Percentiles rank a stretch among this genome's conserved stretches.
These are phyloP conservation scores for Syngnathus scovelli DNA, from an alignment of 2,113 vertebrate species.

Conservation along the genomic window DNA sequence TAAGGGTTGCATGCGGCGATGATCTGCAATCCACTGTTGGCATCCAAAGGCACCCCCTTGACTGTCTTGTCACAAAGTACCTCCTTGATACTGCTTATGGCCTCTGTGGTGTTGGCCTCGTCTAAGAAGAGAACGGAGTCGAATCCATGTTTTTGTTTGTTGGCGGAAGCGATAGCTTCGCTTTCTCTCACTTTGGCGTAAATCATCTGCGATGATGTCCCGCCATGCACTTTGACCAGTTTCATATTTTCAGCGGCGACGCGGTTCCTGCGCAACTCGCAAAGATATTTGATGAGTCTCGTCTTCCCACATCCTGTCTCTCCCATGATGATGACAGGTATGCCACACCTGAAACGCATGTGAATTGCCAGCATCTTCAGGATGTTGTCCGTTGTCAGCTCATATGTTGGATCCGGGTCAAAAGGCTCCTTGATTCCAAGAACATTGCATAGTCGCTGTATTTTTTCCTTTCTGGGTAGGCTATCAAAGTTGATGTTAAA, in stretches of 20 bases:
- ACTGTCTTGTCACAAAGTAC: constrained; percentile 85
- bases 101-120: constrained; percentile 93
- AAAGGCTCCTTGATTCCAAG: constrained; percentile 77
- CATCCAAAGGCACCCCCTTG: constrained; percentile 69
- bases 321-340: constrained; percentile 95
- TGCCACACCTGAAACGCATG: constrained; percentile 91
- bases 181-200: constrained; percentile 78
- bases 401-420: constrained; percentile 89
- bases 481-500: constrained; percentile 85
- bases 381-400: constrained; percentile 90
- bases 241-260: constrained; percentile 78
- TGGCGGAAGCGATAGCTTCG: constrained; percentile 68
- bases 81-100: constrained; percentile 90
- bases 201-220: constrained; percentile 82
- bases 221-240: constrained; percentile 91
- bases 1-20: constrained; percentile 97
- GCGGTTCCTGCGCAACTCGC: constrained; percentile 71
- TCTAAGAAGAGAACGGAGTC: constrained; percentile 92
- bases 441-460: constrained; percentile 78
- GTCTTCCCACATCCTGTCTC: constrained; percentile 97
- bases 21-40: constrained; percentile 73
- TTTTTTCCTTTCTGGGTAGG: constrained; percentile 78
- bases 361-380: constrained; percentile 92
- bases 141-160: constrained; percentile 70
- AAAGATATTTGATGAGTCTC: constrained; percentile 86